Conservation (phyloP, 2,888 invertebrate species). For the Brachyopa scutellaris region DNA sequence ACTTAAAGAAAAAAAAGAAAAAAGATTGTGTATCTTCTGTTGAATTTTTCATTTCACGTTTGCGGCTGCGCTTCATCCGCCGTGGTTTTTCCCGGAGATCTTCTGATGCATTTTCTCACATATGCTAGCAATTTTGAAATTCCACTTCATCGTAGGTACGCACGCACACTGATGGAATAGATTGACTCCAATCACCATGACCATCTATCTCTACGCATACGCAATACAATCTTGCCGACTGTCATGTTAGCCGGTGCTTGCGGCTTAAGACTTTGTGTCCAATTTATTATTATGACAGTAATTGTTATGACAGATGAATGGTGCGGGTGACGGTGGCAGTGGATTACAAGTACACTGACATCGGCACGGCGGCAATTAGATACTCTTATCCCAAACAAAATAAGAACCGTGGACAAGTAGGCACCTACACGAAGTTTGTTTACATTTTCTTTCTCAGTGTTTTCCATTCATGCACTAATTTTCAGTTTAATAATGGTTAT, state of each 20-base stretch:
- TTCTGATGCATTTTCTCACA: constrained; percentile 42
- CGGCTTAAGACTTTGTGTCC: constrained; percentile 36
- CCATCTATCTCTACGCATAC: constrained; percentile 52
- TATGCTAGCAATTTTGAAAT: constrained; percentile 61
- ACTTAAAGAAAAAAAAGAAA: not conserved
- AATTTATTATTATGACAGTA: constrained; percentile 66
- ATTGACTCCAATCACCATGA: constrained; percentile 65
- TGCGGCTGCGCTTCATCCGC: too few species aligned
- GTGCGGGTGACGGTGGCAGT: constrained; percentile 1
- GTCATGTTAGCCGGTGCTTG: constrained; percentile 6
- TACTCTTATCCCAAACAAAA: not conserved
- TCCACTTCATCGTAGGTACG: constrained; percentile 24
- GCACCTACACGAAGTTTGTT: not conserved
- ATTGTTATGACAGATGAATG: constrained; percentile 47
- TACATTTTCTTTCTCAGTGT: not conserved
- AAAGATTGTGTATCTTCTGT: not conserved
- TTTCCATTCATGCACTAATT: constrained; percentile 34
- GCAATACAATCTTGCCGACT: constrained; percentile 20
- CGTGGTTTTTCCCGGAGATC: too few species aligned
- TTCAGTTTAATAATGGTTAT: constrained; percentile 22
- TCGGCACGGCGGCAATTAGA: constrained; percentile 2
- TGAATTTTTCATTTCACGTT: not conserved
- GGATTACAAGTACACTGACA: not conserved
- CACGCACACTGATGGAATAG: constrained; percentile 20
- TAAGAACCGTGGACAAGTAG: constrained; percentile 1